Base-by-base conservation (phyloP, 2,888 invertebrate species). In the Beris chalybata region DNA sequence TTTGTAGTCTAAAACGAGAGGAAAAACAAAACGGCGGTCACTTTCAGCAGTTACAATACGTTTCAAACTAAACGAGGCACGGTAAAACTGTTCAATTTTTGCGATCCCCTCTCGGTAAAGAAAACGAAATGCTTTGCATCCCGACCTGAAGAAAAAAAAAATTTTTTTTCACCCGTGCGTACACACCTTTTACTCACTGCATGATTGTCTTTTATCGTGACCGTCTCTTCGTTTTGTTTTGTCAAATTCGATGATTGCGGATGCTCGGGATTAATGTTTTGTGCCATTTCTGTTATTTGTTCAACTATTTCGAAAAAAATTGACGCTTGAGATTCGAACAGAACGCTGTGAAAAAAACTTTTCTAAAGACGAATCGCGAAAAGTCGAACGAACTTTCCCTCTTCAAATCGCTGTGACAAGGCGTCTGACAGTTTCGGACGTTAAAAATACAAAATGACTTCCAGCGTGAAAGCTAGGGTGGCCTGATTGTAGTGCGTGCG, bases 181-280 rank as follows among this genome's bases (percentile, higher is more conserved):
- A 80, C 84, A 83, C 82, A 92, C 93, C 93, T 88, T 89, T 92
- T 93, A 82, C 91, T 92, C 73, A 93, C 93, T 78, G 93, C 92
- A 82, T 93, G 93, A 83, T 90, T 92, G 82, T 93, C 93, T 81
- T 86, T 86, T 74, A 86, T 77, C 79, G 86, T 89, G 76, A 89
- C 88, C 73, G 88, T 88, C 77, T 91, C 92, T 79, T 92, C 91
- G 78, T 87, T 89, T 74, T 91, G 90, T 85, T 93, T 93, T 71
- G 85, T 83, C 71, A 86, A 85, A 78, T 88, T 86, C 70, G 89
- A 87, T 74, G 89, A 87, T 71, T 87, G 87, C 71, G 89, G 87
- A 77, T 87, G 87, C 77, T 88, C 88, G 72, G 93, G 92, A 82
- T 92, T 92, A 74, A 92, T 89, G 83, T 93, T 93, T 83, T 93